Evolutionary conservation across 2,888 invertebrate genomes (phyloP).

Genomic region (Agrypnus murinus): DNA sequence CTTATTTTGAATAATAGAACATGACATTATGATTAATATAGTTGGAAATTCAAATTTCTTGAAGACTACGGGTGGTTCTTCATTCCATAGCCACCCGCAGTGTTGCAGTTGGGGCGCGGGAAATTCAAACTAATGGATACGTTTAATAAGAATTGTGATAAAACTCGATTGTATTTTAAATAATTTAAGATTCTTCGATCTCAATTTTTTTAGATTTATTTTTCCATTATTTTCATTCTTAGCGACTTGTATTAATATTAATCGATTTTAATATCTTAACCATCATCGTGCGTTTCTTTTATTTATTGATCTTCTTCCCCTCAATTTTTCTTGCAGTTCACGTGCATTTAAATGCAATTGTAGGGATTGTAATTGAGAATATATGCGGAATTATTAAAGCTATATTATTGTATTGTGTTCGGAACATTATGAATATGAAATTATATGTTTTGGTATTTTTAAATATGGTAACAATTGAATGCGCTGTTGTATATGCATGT

Average conservation of each 20-base stretch:
- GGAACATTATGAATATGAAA: conserved; percentile 69
- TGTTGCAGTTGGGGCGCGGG: conserved; percentile 57
- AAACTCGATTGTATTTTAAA: conserved; percentile 29
- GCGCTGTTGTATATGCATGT: conserved; percentile 64
- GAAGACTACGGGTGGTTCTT: conserved; percentile 67
- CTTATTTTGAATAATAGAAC: conserved; percentile 69
- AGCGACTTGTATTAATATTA: conserved; percentile 23
- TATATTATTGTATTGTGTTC: conserved; percentile 65
- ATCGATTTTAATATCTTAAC: conserved; percentile 13
- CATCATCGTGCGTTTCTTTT: conserved; percentile 9
- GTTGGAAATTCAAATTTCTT: conserved; percentile 69
- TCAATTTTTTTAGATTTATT: conserved; percentile 1
- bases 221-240: not conserved
- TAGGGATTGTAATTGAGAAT: conserved; percentile 55
- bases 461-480: conserved; percentile 68
- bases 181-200: conserved; percentile 19
- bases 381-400: conserved; percentile 60
- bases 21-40: conserved; percentile 70
- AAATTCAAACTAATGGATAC: conserved; percentile 59
- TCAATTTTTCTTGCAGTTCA: conserved; percentile 38
- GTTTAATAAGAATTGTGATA: conserved; percentile 49
- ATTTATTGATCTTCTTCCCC: conserved; percentile 24
- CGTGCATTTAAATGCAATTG: conserved; percentile 35
- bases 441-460: conserved; percentile 68
- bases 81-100: conserved; percentile 64